Evolutionary conservation across 2,113 vertebrate species (phyloP).

Genomic region (Siniperca knerii): DNA sequence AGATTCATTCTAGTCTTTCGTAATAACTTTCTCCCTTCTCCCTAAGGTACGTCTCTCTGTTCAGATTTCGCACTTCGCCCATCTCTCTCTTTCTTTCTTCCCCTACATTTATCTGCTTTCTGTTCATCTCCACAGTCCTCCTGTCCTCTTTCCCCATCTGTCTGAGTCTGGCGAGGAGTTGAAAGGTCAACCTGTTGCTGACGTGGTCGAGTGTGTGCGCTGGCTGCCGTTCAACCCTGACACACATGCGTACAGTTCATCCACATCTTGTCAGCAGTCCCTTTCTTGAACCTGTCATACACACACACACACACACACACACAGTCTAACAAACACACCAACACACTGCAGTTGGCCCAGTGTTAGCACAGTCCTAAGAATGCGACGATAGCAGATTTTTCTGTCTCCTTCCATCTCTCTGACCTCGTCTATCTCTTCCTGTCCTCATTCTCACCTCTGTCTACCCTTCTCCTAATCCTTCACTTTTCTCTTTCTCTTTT

Average conservation of each 20-base stretch:
- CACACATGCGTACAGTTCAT: constrained; percentile 1
- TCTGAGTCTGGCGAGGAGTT: constrained; percentile 21
- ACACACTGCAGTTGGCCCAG: constrained; percentile 44
- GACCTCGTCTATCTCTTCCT: constrained; percentile 61
- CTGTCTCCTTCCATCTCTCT: constrained; percentile 24
- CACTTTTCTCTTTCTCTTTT: neutral
- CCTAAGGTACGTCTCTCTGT: constrained; percentile 5
- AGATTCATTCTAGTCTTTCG: neutral
- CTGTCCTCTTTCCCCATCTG: constrained; percentile 10
- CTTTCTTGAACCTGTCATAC: constrained; percentile 43
- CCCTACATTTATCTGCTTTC: neutral
- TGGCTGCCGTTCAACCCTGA: constrained; percentile 15
- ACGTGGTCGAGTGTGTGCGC: constrained; percentile 11
- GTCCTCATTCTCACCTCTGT: constrained; percentile 59
- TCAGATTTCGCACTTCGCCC: neutral
- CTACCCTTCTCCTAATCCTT: neutral
- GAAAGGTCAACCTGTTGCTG: constrained; percentile 26
- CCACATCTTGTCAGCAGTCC: constrained; percentile 29
- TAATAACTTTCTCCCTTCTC: neutral
- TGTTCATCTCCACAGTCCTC: neutral
- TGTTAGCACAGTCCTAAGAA: constrained; percentile 54
- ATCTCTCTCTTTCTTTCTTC: neutral
- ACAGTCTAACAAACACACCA: neutral
- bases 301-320: neutral
- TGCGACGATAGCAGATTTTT: constrained; percentile 59